Percentiles rank a stretch among this genome's conserved stretches.
Evolutionary conservation across 37 sponge, comb jelly and placozoan species (phyloP).

Genomic region (Corticium candelabrum): DNA sequence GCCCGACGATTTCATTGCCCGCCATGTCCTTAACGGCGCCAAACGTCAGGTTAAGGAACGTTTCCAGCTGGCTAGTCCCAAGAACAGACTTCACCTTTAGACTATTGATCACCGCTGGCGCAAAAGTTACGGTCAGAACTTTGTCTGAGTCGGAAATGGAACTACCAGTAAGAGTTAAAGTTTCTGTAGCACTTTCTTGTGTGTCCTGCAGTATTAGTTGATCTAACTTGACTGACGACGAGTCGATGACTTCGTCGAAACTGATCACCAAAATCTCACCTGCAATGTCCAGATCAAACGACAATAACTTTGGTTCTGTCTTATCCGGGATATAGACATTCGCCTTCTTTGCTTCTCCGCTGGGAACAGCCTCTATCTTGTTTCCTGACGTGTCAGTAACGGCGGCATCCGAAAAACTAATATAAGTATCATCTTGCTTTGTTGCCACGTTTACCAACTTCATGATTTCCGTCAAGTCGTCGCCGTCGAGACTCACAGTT

Average conservation of each 20-base stretch:
- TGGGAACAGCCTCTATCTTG: constrained; percentile 25
- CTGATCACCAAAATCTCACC: constrained; percentile 43
- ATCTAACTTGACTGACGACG: background rate
- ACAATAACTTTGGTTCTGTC: constrained; percentile 46
- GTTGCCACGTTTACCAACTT: constrained; percentile 45
- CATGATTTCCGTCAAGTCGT: constrained; percentile 46
- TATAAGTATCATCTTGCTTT: constrained; percentile 32
- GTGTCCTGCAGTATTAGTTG: background rate
- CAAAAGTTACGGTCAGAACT: background rate
- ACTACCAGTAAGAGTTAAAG: background rate
- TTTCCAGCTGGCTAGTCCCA: constrained; percentile 43
- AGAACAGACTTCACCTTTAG: constrained; percentile 6
- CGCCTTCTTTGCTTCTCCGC: constrained; percentile 18
- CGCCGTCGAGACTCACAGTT: constrained; percentile 33
- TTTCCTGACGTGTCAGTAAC: constrained; percentile 52
- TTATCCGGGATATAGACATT: constrained; percentile 44
- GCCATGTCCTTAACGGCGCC: constrained; percentile 8
- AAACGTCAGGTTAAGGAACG: constrained; percentile 27
- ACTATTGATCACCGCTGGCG: background rate
- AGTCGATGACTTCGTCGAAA: constrained; percentile 37
- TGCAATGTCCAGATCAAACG: constrained; percentile 53
- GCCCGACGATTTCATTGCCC: background rate
- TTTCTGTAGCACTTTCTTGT: background rate
- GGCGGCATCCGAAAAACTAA: constrained; percentile 35
- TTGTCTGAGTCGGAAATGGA: background rate